A percentile compares a stretch with the other conserved stretches of the same genome.
These are phyloP conservation scores for Centruroides sculpturatus DNA, from an alignment of 1,140 invertebrate species.

Conservation along the genomic window DNA sequence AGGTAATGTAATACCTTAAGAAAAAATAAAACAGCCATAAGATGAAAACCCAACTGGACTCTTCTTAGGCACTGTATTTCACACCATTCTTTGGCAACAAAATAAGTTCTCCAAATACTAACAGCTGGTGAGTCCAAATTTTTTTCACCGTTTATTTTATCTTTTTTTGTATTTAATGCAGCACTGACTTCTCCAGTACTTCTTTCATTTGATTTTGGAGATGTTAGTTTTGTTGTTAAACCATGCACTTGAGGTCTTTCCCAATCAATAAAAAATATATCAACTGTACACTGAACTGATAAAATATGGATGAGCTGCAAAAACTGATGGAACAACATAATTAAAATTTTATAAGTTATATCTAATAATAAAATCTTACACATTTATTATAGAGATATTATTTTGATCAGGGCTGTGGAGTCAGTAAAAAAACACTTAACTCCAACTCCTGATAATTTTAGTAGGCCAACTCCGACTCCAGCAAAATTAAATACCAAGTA, in stretches of 20 bases:
- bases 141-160: conserved; percentile 17
- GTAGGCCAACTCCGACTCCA: too few species aligned
- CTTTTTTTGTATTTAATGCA: neutral
- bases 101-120: conserved; percentile 67
- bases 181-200: too few species aligned
- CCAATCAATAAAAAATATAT: conserved; percentile 81
- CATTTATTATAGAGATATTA: too few species aligned
- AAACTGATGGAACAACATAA: conserved; percentile 23
- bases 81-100: conserved; percentile 78
- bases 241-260: conserved; percentile 42
- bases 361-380: too few species aligned
- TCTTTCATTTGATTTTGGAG: conserved; percentile 16
- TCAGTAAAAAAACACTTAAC: too few species aligned
- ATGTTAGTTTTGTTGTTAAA: conserved; percentile 3
- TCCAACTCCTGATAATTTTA: too few species aligned
- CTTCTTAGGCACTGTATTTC: conserved; percentile 55
- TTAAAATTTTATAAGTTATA: too few species aligned
- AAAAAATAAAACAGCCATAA: conserved; percentile 43
- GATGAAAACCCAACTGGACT: conserved; percentile 43
- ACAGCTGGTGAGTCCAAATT: conserved; percentile 27
- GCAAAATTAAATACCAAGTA: too few species aligned
- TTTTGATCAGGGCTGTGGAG: too few species aligned
- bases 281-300: conserved; percentile 44
- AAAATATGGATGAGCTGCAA: conserved; percentile 48
- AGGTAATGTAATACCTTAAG: conserved; percentile 38